Base-by-base conservation (phyloP, 2,113 vertebrate genomes). In the Arvicanthis niloticus region DNA sequence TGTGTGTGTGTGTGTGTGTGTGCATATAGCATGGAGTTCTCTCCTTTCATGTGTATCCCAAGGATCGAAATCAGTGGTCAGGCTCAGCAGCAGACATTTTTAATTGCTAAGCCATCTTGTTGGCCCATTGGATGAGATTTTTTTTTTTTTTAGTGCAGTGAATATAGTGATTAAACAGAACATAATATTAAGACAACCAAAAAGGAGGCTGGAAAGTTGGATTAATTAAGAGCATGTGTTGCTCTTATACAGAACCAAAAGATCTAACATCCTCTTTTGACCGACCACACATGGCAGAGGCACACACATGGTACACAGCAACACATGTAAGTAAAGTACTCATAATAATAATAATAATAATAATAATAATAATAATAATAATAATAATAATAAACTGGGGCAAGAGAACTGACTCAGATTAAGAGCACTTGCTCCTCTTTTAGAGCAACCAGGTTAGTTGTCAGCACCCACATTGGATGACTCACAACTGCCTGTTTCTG, bases 131-230 rank as follows among this genome's bases (percentile, higher is more conserved):
- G 40, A 53, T 80, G 42, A 88, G 93, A 24, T 26, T 62, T 62
- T 62, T 62, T 58, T 58, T 19, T 58, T 70, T 92, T 85, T 29
- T 65, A 92, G n/a, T 91, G 45, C n/a, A 85, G 9, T 78, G 86
- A 95, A 90, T 76, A 45, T 85, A 45, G 77, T 93, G 16, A 77
- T 95, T 94, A 94, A 96, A 62, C 4, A 70, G 62, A 93, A 37
- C 9, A 88, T 2, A 4, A 16, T 84, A 53, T 91, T 88, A 45
- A 42, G 72, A 75, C 37, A 21, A 26, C 42, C 72, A 75, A 75
- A 40, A 10, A n/a, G 10, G 22, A n/a, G 10, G 1, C 73, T 45
- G 73, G 40, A 26, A 40, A 5, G 72, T 12, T 75, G 72, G 40
- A 42, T 42, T 75, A 40, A 10, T 24, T 24, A 75, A 42, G 22